A percentile compares a stretch with the other conserved stretches of the same genome.
Evolutionary conservation across 2,113 vertebrate genomes (phyloP).

Genomic region (Thalassarche chlororhynchos): DNA sequence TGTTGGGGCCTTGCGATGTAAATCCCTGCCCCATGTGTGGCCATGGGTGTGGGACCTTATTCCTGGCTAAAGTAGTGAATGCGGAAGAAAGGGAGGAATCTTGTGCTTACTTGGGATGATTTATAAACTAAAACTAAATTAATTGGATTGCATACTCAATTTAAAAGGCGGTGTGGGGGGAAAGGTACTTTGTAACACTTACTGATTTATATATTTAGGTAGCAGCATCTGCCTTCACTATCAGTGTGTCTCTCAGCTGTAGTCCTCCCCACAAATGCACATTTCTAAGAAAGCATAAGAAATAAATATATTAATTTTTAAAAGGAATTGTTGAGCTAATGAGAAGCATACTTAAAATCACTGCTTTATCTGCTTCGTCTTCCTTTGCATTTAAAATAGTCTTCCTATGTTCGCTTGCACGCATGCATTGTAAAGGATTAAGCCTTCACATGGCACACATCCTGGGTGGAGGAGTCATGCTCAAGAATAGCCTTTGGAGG

Average conservation of each 20-base stretch:
- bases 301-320: not conserved
- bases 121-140: slow-evolving; percentile 1
- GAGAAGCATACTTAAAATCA: not conserved
- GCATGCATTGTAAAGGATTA: not conserved
- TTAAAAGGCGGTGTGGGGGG: not conserved
- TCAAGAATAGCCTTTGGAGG: not conserved
- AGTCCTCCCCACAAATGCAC: not conserved
- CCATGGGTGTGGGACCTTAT: not conserved
- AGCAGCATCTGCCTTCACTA: not conserved
- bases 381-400: not conserved
- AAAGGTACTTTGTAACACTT: not conserved
- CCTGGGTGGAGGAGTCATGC: not conserved
- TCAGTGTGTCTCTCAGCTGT: not conserved
- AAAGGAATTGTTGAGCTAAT: not conserved
- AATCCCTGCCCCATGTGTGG: slow-evolving; percentile 48
- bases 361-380: not conserved
- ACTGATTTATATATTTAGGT: not conserved
- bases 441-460: not conserved
- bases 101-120: not conserved
- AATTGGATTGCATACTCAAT: not conserved
- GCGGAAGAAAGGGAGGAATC: not conserved
- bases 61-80: slow-evolving; percentile 28
- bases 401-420: not conserved
- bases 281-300: not conserved
- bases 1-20: not conserved